phyloP scores from a whole-genome alignment of 2,888 invertebrate genomes.

The Criorhina ranunculi region DNA sequence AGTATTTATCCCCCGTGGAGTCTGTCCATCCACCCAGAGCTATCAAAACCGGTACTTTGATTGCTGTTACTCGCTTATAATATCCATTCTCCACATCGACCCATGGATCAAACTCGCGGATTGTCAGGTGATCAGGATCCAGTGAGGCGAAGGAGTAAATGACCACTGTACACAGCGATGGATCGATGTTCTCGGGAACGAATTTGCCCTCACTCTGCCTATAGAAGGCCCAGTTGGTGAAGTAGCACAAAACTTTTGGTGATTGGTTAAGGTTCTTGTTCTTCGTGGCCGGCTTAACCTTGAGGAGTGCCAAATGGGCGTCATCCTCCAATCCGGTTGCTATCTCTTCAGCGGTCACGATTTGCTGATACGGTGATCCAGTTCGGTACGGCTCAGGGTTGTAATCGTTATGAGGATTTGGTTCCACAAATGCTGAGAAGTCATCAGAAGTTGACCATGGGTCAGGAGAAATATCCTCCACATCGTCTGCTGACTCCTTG shows the following conservation, averaged over 20 bases:
- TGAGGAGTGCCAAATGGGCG: conserved; percentile 80
- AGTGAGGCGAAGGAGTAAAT: conserved; percentile 96
- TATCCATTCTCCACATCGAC: conserved; percentile 94
- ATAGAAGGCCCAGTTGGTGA: conserved; percentile 96
- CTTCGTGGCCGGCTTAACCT: conserved; percentile 71
- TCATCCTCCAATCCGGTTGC: conserved; percentile 79
- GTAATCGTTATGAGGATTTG: conserved; percentile 77
- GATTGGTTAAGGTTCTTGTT: conserved; percentile 79
- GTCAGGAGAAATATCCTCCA: conserved; percentile 67
- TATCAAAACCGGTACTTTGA: conserved; percentile 88
- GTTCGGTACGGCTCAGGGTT: conserved; percentile 82
- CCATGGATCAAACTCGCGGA: conserved; percentile 94
- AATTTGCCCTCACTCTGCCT: conserved; percentile 93
- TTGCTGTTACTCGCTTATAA: conserved; percentile 90
- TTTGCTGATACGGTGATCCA: conserved; percentile 83
- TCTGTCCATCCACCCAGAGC: conserved; percentile 98
- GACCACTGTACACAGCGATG: conserved; percentile 93
- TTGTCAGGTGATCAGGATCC: conserved; percentile 90
- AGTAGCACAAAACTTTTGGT: conserved; percentile 91
- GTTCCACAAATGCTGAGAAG: conserved; percentile 81
- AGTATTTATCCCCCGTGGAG: conserved; percentile 94
- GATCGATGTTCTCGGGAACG: conserved; percentile 93
- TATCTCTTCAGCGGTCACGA: conserved; percentile 80
- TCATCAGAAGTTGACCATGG: conserved; percentile 80
- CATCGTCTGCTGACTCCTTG: conserved; percentile 68